Percentiles rank a stretch among this genome's conserved stretches.
These are phyloP conservation scores for Clarias magur DNA, from an alignment of 2,113 vertebrate species.

Conservation along the genomic window DNA sequence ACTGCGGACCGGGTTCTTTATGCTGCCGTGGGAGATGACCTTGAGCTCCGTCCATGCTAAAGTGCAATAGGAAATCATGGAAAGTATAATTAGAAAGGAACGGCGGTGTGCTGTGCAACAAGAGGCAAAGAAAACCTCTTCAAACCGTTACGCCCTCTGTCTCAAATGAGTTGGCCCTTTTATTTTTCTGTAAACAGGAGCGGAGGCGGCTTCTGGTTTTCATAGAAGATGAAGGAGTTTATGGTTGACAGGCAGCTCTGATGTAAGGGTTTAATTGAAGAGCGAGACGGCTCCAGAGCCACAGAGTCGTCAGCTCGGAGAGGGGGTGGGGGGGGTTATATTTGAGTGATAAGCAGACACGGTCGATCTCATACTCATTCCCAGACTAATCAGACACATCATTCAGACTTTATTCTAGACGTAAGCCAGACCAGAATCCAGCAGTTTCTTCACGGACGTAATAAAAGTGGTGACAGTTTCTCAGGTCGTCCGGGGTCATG, in stretches of 20 bases:
- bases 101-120: neutral
- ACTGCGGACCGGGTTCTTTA: neutral
- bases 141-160: neutral
- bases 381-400: slow-evolving; percentile 24
- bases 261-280: slow-evolving; percentile 41
- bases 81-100: slow-evolving; percentile 25
- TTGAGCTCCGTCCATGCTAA: slow-evolving; percentile 18
- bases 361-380: neutral
- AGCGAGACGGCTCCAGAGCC: slow-evolving; percentile 24
- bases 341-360: slow-evolving; percentile 35
- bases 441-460: neutral
- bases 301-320: slow-evolving; percentile 12
- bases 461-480: neutral
- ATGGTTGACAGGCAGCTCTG: slow-evolving; percentile 40
- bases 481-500: neutral
- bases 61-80: neutral
- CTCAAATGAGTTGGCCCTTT: neutral
- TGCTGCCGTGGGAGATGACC: neutral
- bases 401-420: neutral
- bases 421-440: neutral
- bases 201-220: slow-evolving; percentile 16
- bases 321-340: neutral
- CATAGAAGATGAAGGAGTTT: slow-evolving; percentile 36
- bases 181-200: slow-evolving; percentile 5
- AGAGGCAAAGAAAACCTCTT: neutral